Percentiles rank a stretch among this genome's conserved stretches.
These are phyloP conservation scores for Cherax quadricarinatus DNA, from an alignment of 1,140 invertebrate genomes.

Conservation along the genomic window DNA sequence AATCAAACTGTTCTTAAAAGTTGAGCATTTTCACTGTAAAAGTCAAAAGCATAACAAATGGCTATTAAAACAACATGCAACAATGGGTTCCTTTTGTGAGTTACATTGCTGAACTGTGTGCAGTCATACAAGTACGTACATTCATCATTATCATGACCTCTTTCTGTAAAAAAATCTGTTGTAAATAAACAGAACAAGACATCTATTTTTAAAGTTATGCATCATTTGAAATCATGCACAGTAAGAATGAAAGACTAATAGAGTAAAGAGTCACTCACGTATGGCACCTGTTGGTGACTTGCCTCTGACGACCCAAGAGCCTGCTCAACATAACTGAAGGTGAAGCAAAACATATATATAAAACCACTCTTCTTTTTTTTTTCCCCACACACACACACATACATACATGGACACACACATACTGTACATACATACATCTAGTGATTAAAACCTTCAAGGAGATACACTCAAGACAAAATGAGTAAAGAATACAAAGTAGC, in stretches of 20 bases:
- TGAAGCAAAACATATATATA: slow-evolving; percentile 32
- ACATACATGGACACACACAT: background rate
- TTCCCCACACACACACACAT: too few species aligned
- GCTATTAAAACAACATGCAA: background rate
- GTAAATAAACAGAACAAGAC: slow-evolving; percentile 1
- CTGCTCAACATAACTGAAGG: slow-evolving; percentile 43
- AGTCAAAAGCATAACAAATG: background rate
- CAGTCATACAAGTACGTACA: background rate
- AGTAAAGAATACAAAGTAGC: background rate
- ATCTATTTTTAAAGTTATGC: slow-evolving; percentile 4
- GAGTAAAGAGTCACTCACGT: slow-evolving; percentile 23
- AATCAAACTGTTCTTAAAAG: background rate
- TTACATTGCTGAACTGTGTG: slow-evolving; percentile 1
- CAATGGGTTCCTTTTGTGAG: background rate
- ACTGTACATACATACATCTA: background rate
- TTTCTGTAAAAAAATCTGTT: background rate
- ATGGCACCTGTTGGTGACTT: slow-evolving; percentile 17
- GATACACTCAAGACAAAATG: slow-evolving; percentile 14
- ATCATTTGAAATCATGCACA: background rate
- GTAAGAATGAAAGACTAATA: background rate
- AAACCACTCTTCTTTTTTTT: background rate
- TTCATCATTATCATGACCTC: background rate
- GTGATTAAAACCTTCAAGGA: slow-evolving; percentile 5
- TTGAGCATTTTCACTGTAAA: background rate
- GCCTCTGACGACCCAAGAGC: slow-evolving; percentile 34